Evolutionary conservation across 2,113 vertebrate genomes (phyloP), one percentile per base, ranked within the genome.

Genomic region (Bubo bubo): DNA sequence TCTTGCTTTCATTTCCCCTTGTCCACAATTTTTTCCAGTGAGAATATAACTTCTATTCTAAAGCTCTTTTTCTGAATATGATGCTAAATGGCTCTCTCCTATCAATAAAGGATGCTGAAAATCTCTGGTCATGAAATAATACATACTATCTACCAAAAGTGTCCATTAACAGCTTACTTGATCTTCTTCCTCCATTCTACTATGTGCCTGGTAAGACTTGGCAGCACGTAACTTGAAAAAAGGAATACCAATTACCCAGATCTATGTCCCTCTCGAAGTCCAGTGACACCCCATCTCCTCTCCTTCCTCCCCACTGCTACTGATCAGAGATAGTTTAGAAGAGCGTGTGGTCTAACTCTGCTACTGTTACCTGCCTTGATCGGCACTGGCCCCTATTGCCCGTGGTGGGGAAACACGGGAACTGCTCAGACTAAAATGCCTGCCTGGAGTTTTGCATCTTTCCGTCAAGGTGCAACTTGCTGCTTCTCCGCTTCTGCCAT

Each of bases 11-110:
- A 73, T 93, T 95, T 85, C 17, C 13, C 28, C 35, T 32, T 35
- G 35, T 71, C 52, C 53, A 75, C 49, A 88, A 15, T 43, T 80
- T 86, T 93, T 94, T 79, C 43, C 68, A 87, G 28, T 5, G 1
- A 86, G 47, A 86, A 83, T 64, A 14, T 71, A 85, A 45, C 37
- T 91, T 55, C 47, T 84, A n/a, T 67, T 74, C 67, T 67, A 84
- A 95, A 95, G 60, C 34, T 71, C 66, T 74, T 89, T 64, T 87
- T 80, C 62, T 70, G 47, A 93, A 82, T 63, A 62, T 14, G 1
- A 82, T 20, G 58, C 67, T 89, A 94, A 95, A 91, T 71, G 84
- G 39, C n/a, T 90, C 32, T 93, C 79, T 94, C 35, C 20, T 72
- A 20, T 37, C 77, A 85, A 76, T 76, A 84, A 91, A 84, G 28